A percentile compares a stretch with the other conserved stretches of the same genome.
Conservation (phyloP, 2,113 vertebrate species). For the Phyllostomus discolor region DNA sequence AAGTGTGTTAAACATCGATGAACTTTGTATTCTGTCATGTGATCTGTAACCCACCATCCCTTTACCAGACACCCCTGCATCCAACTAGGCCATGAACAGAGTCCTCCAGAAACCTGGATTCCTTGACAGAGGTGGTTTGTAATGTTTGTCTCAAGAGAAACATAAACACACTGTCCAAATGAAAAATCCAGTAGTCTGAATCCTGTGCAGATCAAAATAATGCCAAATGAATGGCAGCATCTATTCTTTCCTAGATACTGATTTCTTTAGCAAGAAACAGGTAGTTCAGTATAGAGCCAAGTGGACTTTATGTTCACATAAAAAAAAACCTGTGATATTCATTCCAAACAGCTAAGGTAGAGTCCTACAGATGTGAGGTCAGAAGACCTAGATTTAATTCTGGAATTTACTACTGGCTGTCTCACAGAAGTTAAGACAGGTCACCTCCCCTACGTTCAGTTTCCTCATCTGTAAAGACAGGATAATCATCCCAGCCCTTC, state of each 20-base stretch:
- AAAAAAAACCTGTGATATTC: neutral
- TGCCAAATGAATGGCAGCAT: neutral
- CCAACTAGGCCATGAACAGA: neutral
- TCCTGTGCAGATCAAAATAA: neutral
- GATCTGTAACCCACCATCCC: neutral
- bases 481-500: neutral
- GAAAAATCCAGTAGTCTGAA: slow-evolving; percentile 40
- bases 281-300: neutral
- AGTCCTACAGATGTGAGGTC: neutral
- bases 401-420: neutral
- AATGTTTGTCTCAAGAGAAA: slow-evolving; percentile 53
- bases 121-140: slow-evolving; percentile 24
- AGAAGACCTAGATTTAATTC: neutral
- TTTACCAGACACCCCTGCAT: neutral
- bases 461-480: neutral
- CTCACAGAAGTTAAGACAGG: neutral
- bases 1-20: neutral
- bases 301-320: neutral
- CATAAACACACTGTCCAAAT: slow-evolving; percentile 33
- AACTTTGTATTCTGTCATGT: neutral
- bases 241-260: neutral
- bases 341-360: neutral
- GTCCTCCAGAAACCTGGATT: slow-evolving; percentile 28
- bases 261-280: neutral
- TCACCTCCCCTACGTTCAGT: neutral